phyloP scores from a whole-genome alignment of 1,140 invertebrate genomes.

The Linepithema humile region DNA sequence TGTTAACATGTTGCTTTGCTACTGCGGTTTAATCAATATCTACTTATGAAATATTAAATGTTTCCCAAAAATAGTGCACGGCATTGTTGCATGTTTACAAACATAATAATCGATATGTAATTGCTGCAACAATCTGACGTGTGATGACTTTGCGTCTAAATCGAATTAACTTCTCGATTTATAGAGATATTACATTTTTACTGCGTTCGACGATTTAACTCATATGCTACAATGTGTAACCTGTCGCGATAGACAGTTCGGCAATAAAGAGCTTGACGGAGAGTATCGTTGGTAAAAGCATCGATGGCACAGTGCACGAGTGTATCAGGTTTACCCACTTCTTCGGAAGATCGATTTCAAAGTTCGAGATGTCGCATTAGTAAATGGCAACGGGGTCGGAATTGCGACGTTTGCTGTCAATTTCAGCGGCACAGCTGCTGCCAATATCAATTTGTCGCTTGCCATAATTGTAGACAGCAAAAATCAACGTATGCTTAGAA shows the following conservation, averaged over 20 bases:
- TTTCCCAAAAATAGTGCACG: not conserved
- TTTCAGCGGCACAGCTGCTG: not conserved
- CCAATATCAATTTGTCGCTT: not conserved
- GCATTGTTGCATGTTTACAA: slow-evolving; percentile 7
- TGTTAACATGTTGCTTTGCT: not conserved
- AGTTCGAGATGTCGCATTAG: not conserved
- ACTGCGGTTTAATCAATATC: not conserved
- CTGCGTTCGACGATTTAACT: not conserved
- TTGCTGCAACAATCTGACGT: slow-evolving; percentile 1
- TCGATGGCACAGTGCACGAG: not conserved
- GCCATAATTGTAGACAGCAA: not conserved
- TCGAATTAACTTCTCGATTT: slow-evolving; percentile 4
- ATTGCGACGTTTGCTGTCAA: not conserved
- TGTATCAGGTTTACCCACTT: not conserved
- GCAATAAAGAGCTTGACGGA: not conserved
- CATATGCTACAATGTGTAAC: not conserved
- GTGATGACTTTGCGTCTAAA: not conserved
- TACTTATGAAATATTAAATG: not conserved
- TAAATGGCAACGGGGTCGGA: not conserved
- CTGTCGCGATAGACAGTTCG: not conserved
- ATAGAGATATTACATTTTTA: not conserved
- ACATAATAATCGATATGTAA: not conserved
- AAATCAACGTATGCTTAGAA: not conserved
- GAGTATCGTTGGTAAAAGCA: not conserved
- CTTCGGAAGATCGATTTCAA: not conserved